Percentiles rank a stretch among this genome's conserved stretches.
Conservation (phyloP, 2,797 vertebrate genomes). For the Notolabrus celidotus region DNA sequence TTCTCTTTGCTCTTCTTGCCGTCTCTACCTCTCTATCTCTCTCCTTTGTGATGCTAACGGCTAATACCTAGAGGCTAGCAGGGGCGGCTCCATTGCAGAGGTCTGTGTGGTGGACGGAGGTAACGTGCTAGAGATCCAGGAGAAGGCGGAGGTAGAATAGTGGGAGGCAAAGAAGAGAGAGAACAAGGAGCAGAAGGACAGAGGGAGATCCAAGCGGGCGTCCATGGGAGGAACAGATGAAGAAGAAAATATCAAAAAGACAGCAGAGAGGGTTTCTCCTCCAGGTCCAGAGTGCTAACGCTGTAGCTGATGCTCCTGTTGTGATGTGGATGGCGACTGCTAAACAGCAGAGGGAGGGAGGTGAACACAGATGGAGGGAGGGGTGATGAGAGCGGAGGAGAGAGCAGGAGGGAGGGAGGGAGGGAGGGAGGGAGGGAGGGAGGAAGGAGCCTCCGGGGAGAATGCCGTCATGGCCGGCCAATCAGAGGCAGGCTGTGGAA, state of each 20-base stretch:
- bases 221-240: slow-evolving; percentile 42
- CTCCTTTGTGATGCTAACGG: slow-evolving; percentile 75
- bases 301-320: slow-evolving; percentile 74
- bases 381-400: slow-evolving; percentile 68
- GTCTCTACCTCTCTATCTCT: slow-evolving; percentile 21
- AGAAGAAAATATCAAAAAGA: slow-evolving; percentile 19
- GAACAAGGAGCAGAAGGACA: slow-evolving; percentile 59
- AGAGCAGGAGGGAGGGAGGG: slow-evolving; percentile 72
- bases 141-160: slow-evolving; percentile 47
- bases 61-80: slow-evolving; percentile 64
- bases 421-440: slow-evolving; percentile 65
- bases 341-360: slow-evolving; percentile 73
- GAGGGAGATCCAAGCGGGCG: slow-evolving; percentile 34
- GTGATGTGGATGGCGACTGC: slow-evolving; percentile 86
- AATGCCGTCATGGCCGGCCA: slow-evolving; percentile 95
- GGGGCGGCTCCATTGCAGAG: slow-evolving; percentile 74
- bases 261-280: slow-evolving; percentile 71
- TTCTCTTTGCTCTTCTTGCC: slow-evolving; percentile 22
- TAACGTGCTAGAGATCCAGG: slow-evolving; percentile 72
- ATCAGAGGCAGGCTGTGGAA: slow-evolving; percentile 87
- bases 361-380: slow-evolving; percentile 82
- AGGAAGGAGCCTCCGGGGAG: slow-evolving; percentile 84
- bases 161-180: slow-evolving; percentile 67
- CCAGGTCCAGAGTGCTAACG: slow-evolving; percentile 71
- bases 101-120: slow-evolving; percentile 66